Evolutionary conservation across 1,140 invertebrate species (phyloP).

Genomic region (Holotrichia oblita): DNA sequence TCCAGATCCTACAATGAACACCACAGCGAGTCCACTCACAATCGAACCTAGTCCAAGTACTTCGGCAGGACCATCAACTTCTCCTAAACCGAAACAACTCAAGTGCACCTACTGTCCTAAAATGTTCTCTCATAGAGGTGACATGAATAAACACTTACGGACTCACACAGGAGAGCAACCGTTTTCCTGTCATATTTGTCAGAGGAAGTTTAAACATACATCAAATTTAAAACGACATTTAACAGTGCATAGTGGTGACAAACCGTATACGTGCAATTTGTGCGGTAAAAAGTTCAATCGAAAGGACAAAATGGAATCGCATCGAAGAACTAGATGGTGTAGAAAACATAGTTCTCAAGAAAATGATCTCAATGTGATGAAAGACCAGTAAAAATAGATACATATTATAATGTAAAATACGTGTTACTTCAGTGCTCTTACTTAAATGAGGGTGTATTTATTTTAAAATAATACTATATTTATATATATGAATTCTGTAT

Average conservation of each 20-base stretch:
- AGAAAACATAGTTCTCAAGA: constrained; percentile 45
- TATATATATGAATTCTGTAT: too few relatives aligned
- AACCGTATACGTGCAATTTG: constrained; percentile 71
- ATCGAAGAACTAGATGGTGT: constrained; percentile 58
- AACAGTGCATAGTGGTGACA: constrained; percentile 69
- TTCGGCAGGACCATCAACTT: not conserved
- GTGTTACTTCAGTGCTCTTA: too few relatives aligned
- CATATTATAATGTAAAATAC: not conserved
- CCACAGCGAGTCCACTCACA: not conserved
- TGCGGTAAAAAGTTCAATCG: constrained; percentile 77
- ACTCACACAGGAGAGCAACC: constrained; percentile 79
- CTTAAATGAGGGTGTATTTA: too few relatives aligned
- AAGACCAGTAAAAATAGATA: not conserved
- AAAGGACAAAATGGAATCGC: constrained; percentile 71
- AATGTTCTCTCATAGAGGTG: constrained; percentile 57
- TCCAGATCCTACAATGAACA: not conserved
- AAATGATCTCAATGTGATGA: constrained; percentile 5
- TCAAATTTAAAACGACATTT: constrained; percentile 74
- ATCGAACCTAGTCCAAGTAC: not conserved
- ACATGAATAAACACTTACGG: constrained; percentile 71
- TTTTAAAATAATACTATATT: too few relatives aligned
- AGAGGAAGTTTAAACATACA: constrained; percentile 75
- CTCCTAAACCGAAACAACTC: not conserved
- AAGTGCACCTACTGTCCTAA: constrained; percentile 55
- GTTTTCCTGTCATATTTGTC: constrained; percentile 78